Base-by-base conservation (phyloP, 2,888 invertebrate genomes). In the Xylocampa areola region DNA sequence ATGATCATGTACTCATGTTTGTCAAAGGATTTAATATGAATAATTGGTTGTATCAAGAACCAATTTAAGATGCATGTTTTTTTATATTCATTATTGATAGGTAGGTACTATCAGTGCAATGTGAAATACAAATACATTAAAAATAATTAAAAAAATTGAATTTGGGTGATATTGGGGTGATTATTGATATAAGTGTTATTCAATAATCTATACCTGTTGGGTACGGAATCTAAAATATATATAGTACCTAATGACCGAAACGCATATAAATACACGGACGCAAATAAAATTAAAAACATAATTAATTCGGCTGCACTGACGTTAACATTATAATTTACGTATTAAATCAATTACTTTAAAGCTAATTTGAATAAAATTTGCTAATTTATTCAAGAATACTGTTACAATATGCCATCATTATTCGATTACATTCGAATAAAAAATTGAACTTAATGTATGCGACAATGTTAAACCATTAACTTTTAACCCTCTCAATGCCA, bases 401-500 rank as follows among this genome's bases (percentile, higher is more conserved):
- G n/a, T n/a, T n/a, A n/a, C n/a, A n/a, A n/a, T n/a, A n/a, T n/a
- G n/a, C n/a, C n/a, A n/a, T n/a, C n/a, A n/a, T 23, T 2, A 23
- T 23, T 11, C 11, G 11, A 4, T n/a, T n/a, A n/a, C n/a, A n/a
- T n/a, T n/a, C n/a, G n/a, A n/a, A 4, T 2, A 11, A 29, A 30
- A 29, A 29, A 0, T 4, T 10, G 2, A n/a, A n/a, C 11, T 1
- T 4, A 30, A 2, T 33, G 17, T 21, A 6, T 36, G 21, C 6
- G 1, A 3, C 2, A 19, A 36, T 19, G n/a, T 21, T 37, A 25
- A 14, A 23, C n/a, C 43, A 36, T 29, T 11, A 23, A 25, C 37
- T 30, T 16, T 45, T 70, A 67, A 66, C 67, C 67, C 67, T 67
- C 39, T n/a, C 13, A 39, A 35, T 32, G 21, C 29, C 25, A 5